Evolutionary conservation across 2,113 vertebrate genomes (phyloP).

Genomic region (Ursus arctos): DNA sequence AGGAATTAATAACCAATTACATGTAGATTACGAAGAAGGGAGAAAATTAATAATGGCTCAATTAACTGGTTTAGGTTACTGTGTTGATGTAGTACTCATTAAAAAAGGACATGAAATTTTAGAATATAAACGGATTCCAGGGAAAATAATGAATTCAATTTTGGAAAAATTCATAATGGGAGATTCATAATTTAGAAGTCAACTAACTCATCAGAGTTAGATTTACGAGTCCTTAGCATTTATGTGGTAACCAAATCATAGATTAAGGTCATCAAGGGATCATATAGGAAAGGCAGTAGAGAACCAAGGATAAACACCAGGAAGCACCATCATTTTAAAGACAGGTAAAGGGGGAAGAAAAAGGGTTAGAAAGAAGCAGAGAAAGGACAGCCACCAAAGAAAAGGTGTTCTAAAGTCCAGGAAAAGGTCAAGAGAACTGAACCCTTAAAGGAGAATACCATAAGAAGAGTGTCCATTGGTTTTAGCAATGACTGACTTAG

Average conservation of each 20-base stretch:
- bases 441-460: neutral
- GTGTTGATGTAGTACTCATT: neutral
- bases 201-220: neutral
- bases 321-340: neutral
- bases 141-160: neutral
- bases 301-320: neutral
- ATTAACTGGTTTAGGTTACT: neutral
- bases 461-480: neutral
- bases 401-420: neutral
- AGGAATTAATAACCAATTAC: neutral
- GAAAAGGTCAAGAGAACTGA: neutral
- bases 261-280: neutral
- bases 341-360: neutral
- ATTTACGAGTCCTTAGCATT: neutral
- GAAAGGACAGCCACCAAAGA: neutral
- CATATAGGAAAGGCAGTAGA: neutral
- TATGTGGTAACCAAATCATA: neutral
- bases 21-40: neutral
- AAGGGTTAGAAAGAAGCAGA: neutral
- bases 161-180: neutral
- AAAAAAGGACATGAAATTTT: neutral
- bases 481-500: neutral
- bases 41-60: neutral
- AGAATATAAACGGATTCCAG: neutral
- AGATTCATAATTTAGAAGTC: constrained; percentile 13